Conservation (phyloP, 2,888 invertebrate genomes). For the Leucophenga montana region DNA sequence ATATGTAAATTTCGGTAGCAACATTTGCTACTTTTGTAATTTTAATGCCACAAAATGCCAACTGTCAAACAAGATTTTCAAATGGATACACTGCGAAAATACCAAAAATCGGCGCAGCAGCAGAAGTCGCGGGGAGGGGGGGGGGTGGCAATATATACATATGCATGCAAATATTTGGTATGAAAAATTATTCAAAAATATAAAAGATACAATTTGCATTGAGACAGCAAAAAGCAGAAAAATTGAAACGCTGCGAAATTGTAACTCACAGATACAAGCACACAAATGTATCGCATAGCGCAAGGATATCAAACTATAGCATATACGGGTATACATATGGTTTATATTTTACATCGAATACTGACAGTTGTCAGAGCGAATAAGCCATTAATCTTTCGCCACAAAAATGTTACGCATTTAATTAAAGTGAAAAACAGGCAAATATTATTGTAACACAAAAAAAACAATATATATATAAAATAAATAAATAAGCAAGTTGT, state of each 20-base stretch:
- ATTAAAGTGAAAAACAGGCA: constrained; percentile 12
- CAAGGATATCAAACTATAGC: no score
- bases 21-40: not conserved
- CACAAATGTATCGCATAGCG: not conserved
- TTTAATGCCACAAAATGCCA: constrained; percentile 11
- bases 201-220: not conserved
- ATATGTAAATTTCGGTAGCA: not conserved
- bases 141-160: no score
- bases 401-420: constrained; percentile 16
- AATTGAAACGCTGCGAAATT: not conserved
- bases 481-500: no score
- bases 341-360: not conserved
- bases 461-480: not conserved
- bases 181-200: not conserved
- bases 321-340: not conserved
- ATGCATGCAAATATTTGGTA: constrained; percentile 4
- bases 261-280: not conserved
- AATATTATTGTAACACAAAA: not conserved
- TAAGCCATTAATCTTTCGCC: constrained; percentile 17
- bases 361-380: constrained; percentile 18
- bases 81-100: not conserved
- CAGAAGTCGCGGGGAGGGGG: not conserved
- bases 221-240: not conserved
- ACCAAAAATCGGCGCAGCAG: not conserved
- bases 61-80: constrained; percentile 5